Percentiles rank a stretch among this genome's conserved stretches.
These are phyloP conservation scores for Morpho helenor DNA, from an alignment of 2,888 invertebrate genomes.

Conservation along the genomic window DNA sequence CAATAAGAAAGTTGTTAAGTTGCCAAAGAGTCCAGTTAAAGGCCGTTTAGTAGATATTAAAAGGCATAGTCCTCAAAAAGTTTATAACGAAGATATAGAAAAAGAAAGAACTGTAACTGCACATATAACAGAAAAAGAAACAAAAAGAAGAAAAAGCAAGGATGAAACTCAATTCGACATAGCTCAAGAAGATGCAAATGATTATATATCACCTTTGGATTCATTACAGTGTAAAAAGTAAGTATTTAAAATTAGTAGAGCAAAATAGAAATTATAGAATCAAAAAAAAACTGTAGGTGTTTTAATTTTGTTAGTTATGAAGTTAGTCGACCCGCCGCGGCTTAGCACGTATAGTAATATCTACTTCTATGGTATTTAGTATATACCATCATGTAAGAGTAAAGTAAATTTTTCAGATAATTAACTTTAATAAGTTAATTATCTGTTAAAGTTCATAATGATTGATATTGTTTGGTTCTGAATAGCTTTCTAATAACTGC, in stretches of 20 bases:
- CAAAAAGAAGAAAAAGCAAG: slow-evolving; percentile 15
- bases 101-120: slow-evolving; percentile 14
- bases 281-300: no score
- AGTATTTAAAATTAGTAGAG: slow-evolving; percentile 12
- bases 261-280: no score
- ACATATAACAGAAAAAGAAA: slow-evolving; percentile 17
- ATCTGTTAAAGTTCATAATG: no score
- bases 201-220: slow-evolving; percentile 65
- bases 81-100: slow-evolving; percentile 14
- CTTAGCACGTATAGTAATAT: no score
- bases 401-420: no score
- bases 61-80: slow-evolving; percentile 20
- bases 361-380: no score
- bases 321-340: no score
- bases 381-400: no score
- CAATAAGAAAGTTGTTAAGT: slow-evolving; percentile 53
- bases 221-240: slow-evolving; percentile 42
- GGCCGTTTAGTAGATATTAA: slow-evolving; percentile 33
- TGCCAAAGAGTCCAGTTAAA: slow-evolving; percentile 36
- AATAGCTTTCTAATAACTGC: no score
- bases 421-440: no score
- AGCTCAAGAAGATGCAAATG: slow-evolving; percentile 34
- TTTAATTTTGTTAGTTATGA: no score
- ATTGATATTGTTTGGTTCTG: no score
- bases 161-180: slow-evolving; percentile 12